These are phyloP conservation scores for Emydocephalus ijimae DNA, from an alignment of 2,113 vertebrate genomes.

Conservation along the genomic window DNA sequence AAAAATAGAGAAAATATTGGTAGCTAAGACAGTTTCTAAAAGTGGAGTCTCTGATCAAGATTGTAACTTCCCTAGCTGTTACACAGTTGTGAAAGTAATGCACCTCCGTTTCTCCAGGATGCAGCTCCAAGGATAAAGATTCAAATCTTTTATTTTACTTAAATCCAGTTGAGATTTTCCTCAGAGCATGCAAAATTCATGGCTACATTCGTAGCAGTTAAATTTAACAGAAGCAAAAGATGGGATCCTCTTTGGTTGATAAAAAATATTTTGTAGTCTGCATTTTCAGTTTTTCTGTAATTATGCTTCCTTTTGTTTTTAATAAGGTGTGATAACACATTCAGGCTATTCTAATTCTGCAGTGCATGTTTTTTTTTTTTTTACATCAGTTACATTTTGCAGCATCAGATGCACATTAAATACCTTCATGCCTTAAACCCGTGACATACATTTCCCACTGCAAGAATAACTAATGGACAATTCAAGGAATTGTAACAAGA, in stretches of 20 bases:
- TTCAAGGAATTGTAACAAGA: not conserved
- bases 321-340: fast-evolving
- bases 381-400: not conserved
- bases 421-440: not conserved
- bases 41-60: not conserved
- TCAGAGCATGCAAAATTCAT: not conserved
- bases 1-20: not conserved
- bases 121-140: constrained; percentile 33
- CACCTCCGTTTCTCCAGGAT: not conserved
- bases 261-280: not conserved
- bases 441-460: not conserved
- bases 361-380: constrained; percentile 25
- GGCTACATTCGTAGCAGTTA: not conserved
- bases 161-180: constrained; percentile 2
- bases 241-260: not conserved
- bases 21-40: not conserved
- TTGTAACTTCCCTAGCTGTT: not conserved
- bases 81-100: not conserved
- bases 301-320: not conserved
- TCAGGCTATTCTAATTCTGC: not conserved
- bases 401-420: constrained; percentile 1
- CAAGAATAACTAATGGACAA: not conserved
- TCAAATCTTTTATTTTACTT: not conserved
- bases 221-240: fast-evolving
- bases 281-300: not conserved